Percentiles rank a stretch among this genome's conserved stretches.
Conservation (phyloP, 64 coral and sea anemone genomes). For the Stylophora pistillata region DNA sequence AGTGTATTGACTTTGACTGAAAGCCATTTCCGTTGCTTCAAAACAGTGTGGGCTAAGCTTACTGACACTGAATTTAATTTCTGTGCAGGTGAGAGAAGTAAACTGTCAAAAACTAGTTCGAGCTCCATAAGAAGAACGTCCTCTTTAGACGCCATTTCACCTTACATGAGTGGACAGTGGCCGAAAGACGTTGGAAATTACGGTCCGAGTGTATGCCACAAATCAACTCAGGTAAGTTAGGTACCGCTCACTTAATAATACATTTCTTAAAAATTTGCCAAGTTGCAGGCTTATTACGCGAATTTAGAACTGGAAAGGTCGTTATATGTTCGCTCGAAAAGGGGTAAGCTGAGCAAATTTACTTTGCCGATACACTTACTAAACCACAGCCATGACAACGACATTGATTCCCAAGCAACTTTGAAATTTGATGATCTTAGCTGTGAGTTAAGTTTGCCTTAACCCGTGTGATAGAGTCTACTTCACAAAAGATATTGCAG, state of each 20-base stretch:
- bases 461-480: not conserved
- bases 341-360: conserved; percentile 12
- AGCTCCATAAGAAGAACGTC: conserved; percentile 80
- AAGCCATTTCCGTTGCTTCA: conserved; percentile 52
- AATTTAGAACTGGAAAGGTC: not conserved
- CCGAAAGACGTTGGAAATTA: conserved; percentile 85
- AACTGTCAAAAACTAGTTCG: conserved; percentile 25
- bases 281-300: not conserved
- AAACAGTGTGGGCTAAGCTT: conserved; percentile 29
- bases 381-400: conserved; percentile 33
- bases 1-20: conserved; percentile 75
- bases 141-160: conserved; percentile 93
- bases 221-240: conserved; percentile 95
- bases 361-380: not conserved
- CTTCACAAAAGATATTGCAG: not conserved
- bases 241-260: conserved; percentile 63
- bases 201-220: conserved; percentile 77
- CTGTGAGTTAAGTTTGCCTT: conserved; percentile 41
- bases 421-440: conserved; percentile 38
- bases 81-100: conserved; percentile 40
- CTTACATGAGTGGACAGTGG: conserved; percentile 97
- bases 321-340: not conserved
- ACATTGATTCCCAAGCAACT: conserved; percentile 52
- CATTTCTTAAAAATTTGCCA: conserved; percentile 20
- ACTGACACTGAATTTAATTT: conserved; percentile 29